Evolutionary conservation across 2,797 vertebrate species (phyloP), one percentile per base, ranked within the genome.

Genomic region (Gallinago solitaria): DNA sequence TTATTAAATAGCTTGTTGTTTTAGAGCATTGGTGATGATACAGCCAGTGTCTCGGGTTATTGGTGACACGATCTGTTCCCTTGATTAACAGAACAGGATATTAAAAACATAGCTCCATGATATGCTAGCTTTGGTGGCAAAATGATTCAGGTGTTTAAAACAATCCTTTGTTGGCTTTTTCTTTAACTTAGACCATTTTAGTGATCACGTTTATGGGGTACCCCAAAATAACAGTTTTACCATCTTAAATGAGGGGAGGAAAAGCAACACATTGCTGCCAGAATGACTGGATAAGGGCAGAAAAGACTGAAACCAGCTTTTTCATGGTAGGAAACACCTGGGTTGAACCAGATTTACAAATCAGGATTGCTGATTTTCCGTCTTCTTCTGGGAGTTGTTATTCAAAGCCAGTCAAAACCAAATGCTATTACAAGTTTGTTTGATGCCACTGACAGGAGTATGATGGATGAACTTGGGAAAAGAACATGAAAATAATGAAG

Each of bases 391-490:
- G 80, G 73, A 70, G 30, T 48, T 95, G 35, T 82, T 94, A 83
- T 86, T 95, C 87, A 89, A 92, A 96, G 81, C 18, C 50, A 81
- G 70, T 77, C 90, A 92, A 89, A 96, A 90, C 71, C 73, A 95
- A 94, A 88, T 84, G 70, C 18, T 90, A 83, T 84, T 87, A 37
- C 50, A 94, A 75, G 57, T 80, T 93, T 92, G 83, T 93, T 67
- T 95, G 92, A 81, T 94, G 76, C 80, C 39, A 76, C 64, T 94
- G 94, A 94, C 90, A 95, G 81, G 17, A 93, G 53, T 33, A 30
- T 79, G 87, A 94, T 70, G 48, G 68, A 96, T 95, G 76, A 88
- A 85, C 41, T 51, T 84, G 30, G 47, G 48, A 84, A 73, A 93
- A 88, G 78, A 91, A 94, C 94, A 95, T 73, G 35, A 88, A 87